Evolutionary conservation across 92 coral and sea anemone species (phyloP).

Genomic region (Zoanthus gigantus): DNA sequence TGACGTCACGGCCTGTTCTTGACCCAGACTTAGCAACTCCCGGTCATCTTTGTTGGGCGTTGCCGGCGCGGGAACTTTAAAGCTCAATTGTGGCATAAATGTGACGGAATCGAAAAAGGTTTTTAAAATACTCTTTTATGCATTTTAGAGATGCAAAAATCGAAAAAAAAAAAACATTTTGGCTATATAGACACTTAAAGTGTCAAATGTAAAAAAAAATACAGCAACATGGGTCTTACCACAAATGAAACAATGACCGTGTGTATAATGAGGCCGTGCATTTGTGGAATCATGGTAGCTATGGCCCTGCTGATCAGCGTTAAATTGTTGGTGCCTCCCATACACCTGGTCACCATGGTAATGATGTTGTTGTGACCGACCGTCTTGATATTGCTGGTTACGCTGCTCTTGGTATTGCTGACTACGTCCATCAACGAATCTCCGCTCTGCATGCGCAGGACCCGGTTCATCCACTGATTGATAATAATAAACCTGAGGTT

Average conservation of each 20-base stretch:
- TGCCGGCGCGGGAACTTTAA: too few relatives aligned
- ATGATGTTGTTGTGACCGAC: slow-evolving; percentile 29
- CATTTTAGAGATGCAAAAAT: too few relatives aligned
- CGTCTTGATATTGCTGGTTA: slow-evolving; percentile 27
- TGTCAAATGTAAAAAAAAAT: too few relatives aligned
- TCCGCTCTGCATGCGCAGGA: slow-evolving; percentile 30
- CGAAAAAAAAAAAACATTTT: too few relatives aligned
- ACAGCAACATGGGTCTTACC: slow-evolving; percentile 6
- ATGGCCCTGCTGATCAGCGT: slow-evolving; percentile 47
- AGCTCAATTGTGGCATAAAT: too few relatives aligned
- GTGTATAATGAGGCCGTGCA: slow-evolving; percentile 60
- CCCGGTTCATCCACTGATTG: slow-evolving; percentile 36
- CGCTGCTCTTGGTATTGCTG: slow-evolving; percentile 17
- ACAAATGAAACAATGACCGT: slow-evolving; percentile 82
- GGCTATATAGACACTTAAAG: too few relatives aligned
- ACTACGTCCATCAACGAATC: slow-evolving; percentile 22
- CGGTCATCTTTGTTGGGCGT: too few relatives aligned
- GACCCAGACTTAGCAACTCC: too few relatives aligned
- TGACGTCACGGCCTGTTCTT: too few relatives aligned
- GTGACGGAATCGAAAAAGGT: too few relatives aligned
- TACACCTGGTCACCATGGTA: slow-evolving; percentile 34
- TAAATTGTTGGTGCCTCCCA: slow-evolving; percentile 24
- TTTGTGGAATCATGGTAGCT: slow-evolving; percentile 58
- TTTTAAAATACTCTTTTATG: too few relatives aligned
- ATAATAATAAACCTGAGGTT: slow-evolving; percentile 24